Evolutionary conservation across 1,140 invertebrate species (phyloP), one percentile per base, ranked within the genome.

Genomic region (Capitella teleta): DNA sequence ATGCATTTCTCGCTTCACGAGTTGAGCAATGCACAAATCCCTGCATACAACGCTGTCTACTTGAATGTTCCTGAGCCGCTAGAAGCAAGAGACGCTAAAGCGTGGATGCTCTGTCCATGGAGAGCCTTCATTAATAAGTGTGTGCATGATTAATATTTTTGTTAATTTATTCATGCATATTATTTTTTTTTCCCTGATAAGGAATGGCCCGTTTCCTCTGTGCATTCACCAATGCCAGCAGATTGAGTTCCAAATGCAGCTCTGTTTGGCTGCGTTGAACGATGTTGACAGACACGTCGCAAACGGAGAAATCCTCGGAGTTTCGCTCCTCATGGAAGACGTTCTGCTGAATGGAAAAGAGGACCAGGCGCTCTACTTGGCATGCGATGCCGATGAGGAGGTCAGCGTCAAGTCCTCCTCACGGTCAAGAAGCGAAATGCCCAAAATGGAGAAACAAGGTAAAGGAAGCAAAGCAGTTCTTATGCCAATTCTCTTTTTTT

Each of bases 281-380:
- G 68, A 73, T 44, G 63, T 70, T 14, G 69, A 73, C 56, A 71
- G 68, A 51, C 66, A 68, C 59, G 63, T 68, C 6, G 64, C 68
- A 5, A 66, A 70, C 52, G 68, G 68, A 6, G 70, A 72, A 52
- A 66, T 72, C 16, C 61, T 71, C 5, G 68, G 70, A 3, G 65
- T 72, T 5, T 61, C 61, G 3, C 43, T 72, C 5, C 53, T 69
- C 14, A 67, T 72, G 66, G 70, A 71, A 47, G 70, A 72, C 47
- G 62, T 71, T 0, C 56, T 70, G 19, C 60, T 61, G 43, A 30
- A 18, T 26, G 66, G 66, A 14, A 53, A 53, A 42, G 56, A 58
- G 49, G 64, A 66, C 4, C 36, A 41, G 57, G 10, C 30, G 8
- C n/a, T 32, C 8, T 32, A 32, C 30, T 8, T n/a, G 8, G 30